These are phyloP conservation scores for Poecilobothrus nobilitatus DNA, from an alignment of 2,888 invertebrate genomes.

Conservation along the genomic window DNA sequence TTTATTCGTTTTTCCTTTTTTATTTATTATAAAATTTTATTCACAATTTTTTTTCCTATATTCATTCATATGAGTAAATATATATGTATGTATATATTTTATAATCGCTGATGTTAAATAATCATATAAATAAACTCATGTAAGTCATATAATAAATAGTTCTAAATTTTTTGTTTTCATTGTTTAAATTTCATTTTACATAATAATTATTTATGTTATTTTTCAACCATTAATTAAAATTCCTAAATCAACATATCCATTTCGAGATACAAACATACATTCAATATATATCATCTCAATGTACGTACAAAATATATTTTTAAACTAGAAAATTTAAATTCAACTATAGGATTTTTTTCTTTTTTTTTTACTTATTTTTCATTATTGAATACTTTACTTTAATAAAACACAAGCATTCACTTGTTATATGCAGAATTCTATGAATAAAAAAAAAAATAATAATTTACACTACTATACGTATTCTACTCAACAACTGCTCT, in stretches of 20 bases:
- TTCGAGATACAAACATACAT: background rate
- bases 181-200: background rate
- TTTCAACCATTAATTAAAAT: constrained; percentile 5
- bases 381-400: background rate
- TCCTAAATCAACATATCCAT: constrained; percentile 4
- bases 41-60: background rate
- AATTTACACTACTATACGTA: background rate
- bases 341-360: background rate
- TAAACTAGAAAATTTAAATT: background rate
- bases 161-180: too few species aligned
- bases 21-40: background rate
- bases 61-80: background rate
- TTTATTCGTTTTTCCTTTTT: too few species aligned
- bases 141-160: too few species aligned
- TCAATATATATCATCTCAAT: too few species aligned
- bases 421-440: too few species aligned
- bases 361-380: background rate
- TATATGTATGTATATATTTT: background rate
- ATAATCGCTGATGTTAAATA: background rate
- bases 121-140: background rate
- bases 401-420: too few species aligned
- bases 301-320: too few species aligned
- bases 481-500: background rate
- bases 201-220: constrained; percentile 6
- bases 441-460: too few species aligned